These are phyloP conservation scores for Sthenelais limicola DNA, from an alignment of 2,888 invertebrate species.

Conservation along the genomic window DNA sequence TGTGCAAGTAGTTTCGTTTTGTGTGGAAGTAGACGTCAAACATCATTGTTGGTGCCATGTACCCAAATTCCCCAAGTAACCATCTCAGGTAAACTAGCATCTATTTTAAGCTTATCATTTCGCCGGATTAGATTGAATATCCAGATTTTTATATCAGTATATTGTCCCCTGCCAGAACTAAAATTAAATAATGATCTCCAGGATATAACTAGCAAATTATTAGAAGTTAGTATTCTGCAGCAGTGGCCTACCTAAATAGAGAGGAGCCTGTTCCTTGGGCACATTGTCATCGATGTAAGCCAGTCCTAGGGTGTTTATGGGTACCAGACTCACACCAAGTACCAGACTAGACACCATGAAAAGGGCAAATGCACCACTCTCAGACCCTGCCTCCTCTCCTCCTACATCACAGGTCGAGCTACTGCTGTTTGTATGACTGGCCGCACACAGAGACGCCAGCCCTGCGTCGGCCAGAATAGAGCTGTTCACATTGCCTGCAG, in stretches of 20 bases:
- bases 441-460: not conserved
- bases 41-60: not conserved
- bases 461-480: not conserved
- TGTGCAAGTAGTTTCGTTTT: no score
- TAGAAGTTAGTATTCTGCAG: no score
- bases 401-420: not conserved
- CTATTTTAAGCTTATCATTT: no score
- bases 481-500: no score
- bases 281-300: conserved; percentile 3
- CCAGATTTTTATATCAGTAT: no score
- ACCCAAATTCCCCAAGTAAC: not conserved
- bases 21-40: no score
- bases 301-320: not conserved
- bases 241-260: conserved; percentile 1
- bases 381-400: conserved; percentile 4
- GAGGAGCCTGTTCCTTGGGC: not conserved
- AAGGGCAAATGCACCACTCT: conserved; percentile 1
- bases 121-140: no score
- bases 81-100: no score
- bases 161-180: no score
- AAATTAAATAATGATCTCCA: no score
- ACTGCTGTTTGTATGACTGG: not conserved
- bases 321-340: not conserved
- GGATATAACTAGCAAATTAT: no score
- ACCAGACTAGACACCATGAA: not conserved